Base-by-base conservation (phyloP, 2,113 vertebrate genomes). In the Scomber scombrus region DNA sequence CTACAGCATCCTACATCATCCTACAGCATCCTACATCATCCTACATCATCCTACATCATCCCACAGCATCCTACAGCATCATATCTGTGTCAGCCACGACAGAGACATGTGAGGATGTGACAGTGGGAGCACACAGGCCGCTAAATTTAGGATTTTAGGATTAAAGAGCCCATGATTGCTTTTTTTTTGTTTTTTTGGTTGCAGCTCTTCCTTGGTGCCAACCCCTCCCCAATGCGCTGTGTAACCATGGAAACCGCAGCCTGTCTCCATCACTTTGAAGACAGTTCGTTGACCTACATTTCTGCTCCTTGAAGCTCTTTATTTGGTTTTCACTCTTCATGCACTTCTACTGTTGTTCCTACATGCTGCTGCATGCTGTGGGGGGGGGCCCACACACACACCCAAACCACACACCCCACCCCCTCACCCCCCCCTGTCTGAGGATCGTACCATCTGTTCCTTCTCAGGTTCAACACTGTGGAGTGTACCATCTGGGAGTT, bases 261-360 rank as follows among this genome's bases (percentile, higher is more conserved):
- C 80, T 9, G 11, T 43, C 26, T 75, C 66, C 64, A 55, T 87
- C 75, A 56, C 85, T 89, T 85, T 82, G 82, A 91, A 89, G 84
- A 71, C 31, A 31, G 79, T 79, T 65, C 6, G 3, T 45, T 92
- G 91, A 91, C 89, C 91, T 86, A 91, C 81, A 91, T 91, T 81
- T 2, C 54, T 14, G 26, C 61, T 55, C 14, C 18, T 9, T 3
- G 29, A 60, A 68, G 66, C 69, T 81, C 67, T 16, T 31, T 34
- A 52, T 63, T n/a, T 3, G 4, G n/a, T n/a, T 62, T 0, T 15
- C 21, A 23, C 1, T 63, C 34, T 9, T 54, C 29, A n/a, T 66
- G 56, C 34, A 14, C 40, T 16, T 29, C 10, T 19, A 23, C 1
- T 34, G 5, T 43, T 40, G 40, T 18, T 51, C 26, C 47, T 3